Evolutionary conservation across 2,888 invertebrate genomes (phyloP).

Genomic region (Panopea generosa): DNA sequence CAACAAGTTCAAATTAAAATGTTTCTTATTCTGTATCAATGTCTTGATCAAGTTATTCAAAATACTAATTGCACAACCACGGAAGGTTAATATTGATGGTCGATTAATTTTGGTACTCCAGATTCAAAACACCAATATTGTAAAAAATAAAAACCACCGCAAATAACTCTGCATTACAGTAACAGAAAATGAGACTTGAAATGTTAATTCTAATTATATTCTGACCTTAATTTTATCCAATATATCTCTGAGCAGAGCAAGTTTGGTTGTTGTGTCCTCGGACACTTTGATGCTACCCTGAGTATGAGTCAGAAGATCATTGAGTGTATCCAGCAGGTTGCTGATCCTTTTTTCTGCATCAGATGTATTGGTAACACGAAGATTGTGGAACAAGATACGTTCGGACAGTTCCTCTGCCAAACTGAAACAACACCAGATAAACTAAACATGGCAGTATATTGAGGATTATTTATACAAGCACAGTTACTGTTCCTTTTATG

Average conservation of each 20-base stretch:
- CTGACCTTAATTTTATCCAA: conserved; percentile 43
- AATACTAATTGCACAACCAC: too few relatives aligned
- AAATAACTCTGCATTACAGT: too few relatives aligned
- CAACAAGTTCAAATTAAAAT: too few relatives aligned
- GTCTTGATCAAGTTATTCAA: too few relatives aligned
- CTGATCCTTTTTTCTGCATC: conserved; percentile 55
- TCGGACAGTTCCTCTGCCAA: conserved; percentile 68
- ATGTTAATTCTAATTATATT: too few relatives aligned
- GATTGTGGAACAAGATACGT: conserved; percentile 45
- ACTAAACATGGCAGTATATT: background rate
- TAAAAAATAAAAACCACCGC: too few relatives aligned
- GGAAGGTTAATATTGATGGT: too few relatives aligned
- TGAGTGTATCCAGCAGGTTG: conserved; percentile 52
- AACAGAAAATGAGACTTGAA: too few relatives aligned
- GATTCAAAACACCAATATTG: too few relatives aligned
- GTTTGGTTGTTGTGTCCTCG: conserved; percentile 44
- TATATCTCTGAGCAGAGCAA: conserved; percentile 33
- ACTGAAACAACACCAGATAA: conserved; percentile 36
- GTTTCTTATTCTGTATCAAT: too few relatives aligned
- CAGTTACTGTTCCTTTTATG: too few relatives aligned
- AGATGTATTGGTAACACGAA: conserved; percentile 61
- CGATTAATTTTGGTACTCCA: too few relatives aligned
- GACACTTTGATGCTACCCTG: conserved; percentile 57
- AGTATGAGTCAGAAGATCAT: conserved; percentile 65
- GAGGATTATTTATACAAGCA: conserved; percentile 1